A percentile compares a stretch with the other conserved stretches of the same genome.
Evolutionary conservation across 1,140 invertebrate species (phyloP).

Genomic region (Eriocheir sinensis): DNA sequence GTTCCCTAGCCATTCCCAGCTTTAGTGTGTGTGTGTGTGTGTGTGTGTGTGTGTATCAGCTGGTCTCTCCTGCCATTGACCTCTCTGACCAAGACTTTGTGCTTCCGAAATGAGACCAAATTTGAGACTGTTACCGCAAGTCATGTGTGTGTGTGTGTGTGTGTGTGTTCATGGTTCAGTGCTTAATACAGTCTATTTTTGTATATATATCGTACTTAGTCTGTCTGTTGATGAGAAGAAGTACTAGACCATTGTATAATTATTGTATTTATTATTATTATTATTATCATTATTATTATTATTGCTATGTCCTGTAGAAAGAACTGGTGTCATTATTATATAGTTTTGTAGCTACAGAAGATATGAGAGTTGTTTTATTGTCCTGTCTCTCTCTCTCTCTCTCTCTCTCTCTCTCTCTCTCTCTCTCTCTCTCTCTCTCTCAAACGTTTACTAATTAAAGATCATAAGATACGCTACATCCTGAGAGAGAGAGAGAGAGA

Average conservation of each 20-base stretch:
- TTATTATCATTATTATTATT: constrained; percentile 10
- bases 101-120: background rate
- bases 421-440: constrained; percentile 6
- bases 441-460: background rate
- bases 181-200: constrained; percentile 25
- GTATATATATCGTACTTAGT: background rate
- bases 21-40: too few species aligned
- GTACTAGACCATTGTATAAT: constrained; percentile 1
- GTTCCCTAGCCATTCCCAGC: too few species aligned
- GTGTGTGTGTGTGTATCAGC: background rate
- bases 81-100: constrained; percentile 6
- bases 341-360: background rate
- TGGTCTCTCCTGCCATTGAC: background rate
- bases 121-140: constrained; percentile 11
- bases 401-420: background rate
- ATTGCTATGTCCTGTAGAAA: constrained; percentile 2
- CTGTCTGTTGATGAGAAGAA: constrained; percentile 20
- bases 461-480: too few species aligned
- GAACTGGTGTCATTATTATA: constrained; percentile 6
- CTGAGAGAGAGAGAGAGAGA: too few species aligned
- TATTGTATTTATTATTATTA: constrained; percentile 7
- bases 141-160: constrained; percentile 23
- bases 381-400: background rate
- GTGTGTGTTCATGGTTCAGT: constrained; percentile 7
- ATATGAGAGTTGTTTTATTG: background rate